Evolutionary conservation across 2,888 invertebrate species (phyloP).

Genomic region (Drosophila greeni): DNA sequence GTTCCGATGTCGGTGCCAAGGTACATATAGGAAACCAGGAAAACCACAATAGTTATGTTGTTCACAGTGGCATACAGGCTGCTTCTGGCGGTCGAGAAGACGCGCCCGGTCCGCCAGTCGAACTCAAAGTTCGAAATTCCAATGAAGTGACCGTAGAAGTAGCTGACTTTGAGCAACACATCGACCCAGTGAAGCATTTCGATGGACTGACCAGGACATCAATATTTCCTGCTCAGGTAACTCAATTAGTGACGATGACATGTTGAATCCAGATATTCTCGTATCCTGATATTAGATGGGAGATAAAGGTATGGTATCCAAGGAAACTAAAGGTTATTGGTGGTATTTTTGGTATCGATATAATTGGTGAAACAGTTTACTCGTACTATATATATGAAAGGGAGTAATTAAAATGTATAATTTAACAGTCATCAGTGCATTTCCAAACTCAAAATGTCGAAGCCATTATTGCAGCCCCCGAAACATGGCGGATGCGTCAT

Average conservation of each 20-base stretch:
- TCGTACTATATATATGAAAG: neutral
- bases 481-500: constrained; percentile 20
- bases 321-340: neutral
- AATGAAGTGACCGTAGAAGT: neutral
- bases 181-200: constrained; percentile 24
- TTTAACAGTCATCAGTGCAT: too few species aligned
- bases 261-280: too few species aligned
- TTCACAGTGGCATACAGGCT: neutral
- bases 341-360: neutral
- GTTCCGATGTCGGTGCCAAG: neutral
- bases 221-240: neutral
- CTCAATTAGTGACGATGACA: neutral
- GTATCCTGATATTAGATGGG: neutral
- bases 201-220: neutral
- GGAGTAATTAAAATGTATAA: neutral
- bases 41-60: neutral
- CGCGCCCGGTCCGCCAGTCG: constrained; percentile 1
- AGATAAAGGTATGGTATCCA: neutral
- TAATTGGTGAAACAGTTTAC: neutral
- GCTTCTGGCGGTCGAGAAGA: neutral
- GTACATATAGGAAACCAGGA: neutral
- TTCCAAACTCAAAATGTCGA: neutral
- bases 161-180: neutral
- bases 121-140: constrained; percentile 19
- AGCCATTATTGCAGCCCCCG: neutral